These are phyloP conservation scores for Drosophila bunnanda DNA, from an alignment of 2,888 invertebrate species.

Conservation along the genomic window DNA sequence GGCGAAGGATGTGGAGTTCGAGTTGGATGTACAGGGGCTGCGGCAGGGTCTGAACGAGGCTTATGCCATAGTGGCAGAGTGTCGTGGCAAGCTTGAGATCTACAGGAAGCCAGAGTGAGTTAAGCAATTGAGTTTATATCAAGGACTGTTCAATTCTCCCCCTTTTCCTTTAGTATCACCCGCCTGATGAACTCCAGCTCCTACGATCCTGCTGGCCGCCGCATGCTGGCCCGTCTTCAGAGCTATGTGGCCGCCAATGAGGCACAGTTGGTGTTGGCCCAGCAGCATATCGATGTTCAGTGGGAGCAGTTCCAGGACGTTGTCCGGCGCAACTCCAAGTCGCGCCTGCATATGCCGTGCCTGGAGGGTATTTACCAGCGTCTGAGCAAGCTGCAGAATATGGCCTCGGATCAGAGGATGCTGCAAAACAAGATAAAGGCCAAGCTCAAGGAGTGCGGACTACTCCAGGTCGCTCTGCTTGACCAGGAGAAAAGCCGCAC, in stretches of 20 bases:
- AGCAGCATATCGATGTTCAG: conserved; percentile 90
- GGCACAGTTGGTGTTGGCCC: conserved; percentile 90
- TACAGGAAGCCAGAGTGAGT: conserved; percentile 82
- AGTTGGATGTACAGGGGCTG: conserved; percentile 87
- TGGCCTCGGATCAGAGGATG: conserved; percentile 87
- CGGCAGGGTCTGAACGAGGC: conserved; percentile 85
- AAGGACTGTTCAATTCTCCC: too few relatives aligned
- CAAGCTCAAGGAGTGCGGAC: conserved; percentile 79
- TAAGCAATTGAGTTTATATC: background rate
- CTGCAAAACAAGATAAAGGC: conserved; percentile 83
- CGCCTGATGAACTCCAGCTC: conserved; percentile 74
- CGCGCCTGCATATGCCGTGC: conserved; percentile 86
- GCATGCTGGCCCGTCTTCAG: conserved; percentile 89
- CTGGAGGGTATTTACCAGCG: conserved; percentile 92
- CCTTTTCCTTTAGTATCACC: conserved; percentile 62
- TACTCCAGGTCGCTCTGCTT: conserved; percentile 58
- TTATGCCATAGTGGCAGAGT: conserved; percentile 83
- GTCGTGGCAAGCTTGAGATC: conserved; percentile 82
- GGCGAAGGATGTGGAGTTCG: conserved; percentile 87
- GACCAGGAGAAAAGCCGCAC: conserved; percentile 56
- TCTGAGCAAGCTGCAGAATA: conserved; percentile 90
- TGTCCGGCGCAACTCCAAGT: conserved; percentile 83
- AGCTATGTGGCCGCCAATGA: conserved; percentile 90
- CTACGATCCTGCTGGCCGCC: conserved; percentile 82
- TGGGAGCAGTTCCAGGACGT: conserved; percentile 89